Evolutionary conservation across 2,888 invertebrate genomes (phyloP).

Genomic region (Meta bourneti): DNA sequence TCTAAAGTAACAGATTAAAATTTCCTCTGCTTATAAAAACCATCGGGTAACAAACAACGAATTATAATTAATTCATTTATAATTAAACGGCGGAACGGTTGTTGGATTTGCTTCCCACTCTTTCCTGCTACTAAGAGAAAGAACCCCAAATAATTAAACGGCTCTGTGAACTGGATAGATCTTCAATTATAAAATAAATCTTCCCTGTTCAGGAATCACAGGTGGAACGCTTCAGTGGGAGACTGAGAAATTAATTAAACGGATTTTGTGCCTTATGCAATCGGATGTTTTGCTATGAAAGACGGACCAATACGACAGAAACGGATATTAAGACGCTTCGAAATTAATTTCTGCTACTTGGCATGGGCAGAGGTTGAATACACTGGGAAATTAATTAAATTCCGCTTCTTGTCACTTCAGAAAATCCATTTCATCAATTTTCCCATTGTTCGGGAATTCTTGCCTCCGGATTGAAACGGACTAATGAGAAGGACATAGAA

Average conservation of each 20-base stretch:
- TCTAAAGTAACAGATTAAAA: too few species aligned
- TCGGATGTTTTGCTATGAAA: not conserved
- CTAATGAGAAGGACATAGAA: not conserved
- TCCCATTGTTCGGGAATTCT: not conserved
- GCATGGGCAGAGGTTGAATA: not conserved
- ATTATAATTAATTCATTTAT: not conserved
- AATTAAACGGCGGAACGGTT: not conserved
- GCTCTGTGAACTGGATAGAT: not conserved
- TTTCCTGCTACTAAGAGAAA: not conserved
- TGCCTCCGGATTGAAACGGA: not conserved
- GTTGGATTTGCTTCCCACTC: not conserved
- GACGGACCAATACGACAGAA: not conserved
- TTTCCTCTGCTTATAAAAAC: not conserved
- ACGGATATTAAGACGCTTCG: not conserved
- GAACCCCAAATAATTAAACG: not conserved
- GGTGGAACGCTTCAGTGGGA: not conserved
- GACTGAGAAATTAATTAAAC: not conserved
- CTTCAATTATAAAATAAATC: not conserved
- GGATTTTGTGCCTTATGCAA: not conserved
- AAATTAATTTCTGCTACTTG: not conserved
- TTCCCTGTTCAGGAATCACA: not conserved
- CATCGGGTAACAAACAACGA: not conserved
- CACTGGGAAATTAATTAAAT: not conserved
- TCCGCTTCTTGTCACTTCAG: not conserved
- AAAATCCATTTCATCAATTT: constrained; percentile 1